These are phyloP conservation scores for Drosophila eohydei DNA, from an alignment of 2,888 invertebrate genomes.

Conservation along the genomic window DNA sequence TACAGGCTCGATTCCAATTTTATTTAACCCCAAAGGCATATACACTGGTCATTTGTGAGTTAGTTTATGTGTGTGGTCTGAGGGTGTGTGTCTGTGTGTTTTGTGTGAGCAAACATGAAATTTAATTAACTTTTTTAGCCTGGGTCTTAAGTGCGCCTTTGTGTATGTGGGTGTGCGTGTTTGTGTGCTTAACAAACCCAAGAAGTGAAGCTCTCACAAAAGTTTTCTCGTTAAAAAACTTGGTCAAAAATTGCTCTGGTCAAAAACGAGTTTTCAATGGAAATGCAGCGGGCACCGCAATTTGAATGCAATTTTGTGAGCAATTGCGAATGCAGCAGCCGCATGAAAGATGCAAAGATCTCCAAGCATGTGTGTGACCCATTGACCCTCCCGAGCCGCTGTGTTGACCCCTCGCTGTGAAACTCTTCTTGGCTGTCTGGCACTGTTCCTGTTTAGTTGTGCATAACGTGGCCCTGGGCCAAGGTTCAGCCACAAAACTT, in stretches of 20 bases:
- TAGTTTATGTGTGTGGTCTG: constrained; percentile 3
- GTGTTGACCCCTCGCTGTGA: neutral
- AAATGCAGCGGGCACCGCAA: constrained; percentile 64
- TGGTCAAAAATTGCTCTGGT: constrained; percentile 55
- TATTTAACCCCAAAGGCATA: constrained; percentile 21
- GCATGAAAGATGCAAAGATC: constrained; percentile 60
- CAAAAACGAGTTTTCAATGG: constrained; percentile 63
- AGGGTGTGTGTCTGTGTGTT: constrained; percentile 20
- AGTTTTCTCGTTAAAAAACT: constrained; percentile 82
- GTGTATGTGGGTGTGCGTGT: neutral
- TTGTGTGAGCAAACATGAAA: constrained; percentile 68
- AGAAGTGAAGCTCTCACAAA: constrained; percentile 51
- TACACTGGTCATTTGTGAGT: constrained; percentile 21
- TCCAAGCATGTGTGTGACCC: constrained; percentile 14
- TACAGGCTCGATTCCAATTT: constrained; percentile 15
- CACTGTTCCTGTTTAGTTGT: constrained; percentile 15
- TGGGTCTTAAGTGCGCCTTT: constrained; percentile 5
- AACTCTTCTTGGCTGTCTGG: constrained; percentile 13
- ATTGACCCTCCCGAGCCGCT: neutral
- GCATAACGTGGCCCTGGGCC: constrained; percentile 13
- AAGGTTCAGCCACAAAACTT: constrained; percentile 32
- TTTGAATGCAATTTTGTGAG: constrained; percentile 78
- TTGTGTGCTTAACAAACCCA: constrained; percentile 42
- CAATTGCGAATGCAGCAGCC: constrained; percentile 66
- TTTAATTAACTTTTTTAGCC: constrained; percentile 72